Percentiles rank a stretch among this genome's conserved stretches.
Evolutionary conservation across 92 coral and sea anemone genomes (phyloP).

Genomic region (Galaxea fascicularis): DNA sequence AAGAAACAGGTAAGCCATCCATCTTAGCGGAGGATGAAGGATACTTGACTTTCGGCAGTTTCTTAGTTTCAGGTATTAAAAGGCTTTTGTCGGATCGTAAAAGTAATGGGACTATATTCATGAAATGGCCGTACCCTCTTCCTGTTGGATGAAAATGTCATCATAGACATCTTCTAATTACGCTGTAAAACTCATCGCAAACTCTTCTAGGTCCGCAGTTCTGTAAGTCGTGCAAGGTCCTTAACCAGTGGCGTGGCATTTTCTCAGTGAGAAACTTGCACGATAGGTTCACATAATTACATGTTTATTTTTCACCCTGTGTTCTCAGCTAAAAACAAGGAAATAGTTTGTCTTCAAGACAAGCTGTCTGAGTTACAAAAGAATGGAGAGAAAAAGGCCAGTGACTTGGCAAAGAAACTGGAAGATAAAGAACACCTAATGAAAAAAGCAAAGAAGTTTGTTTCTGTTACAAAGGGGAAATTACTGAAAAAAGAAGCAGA

Average conservation of each 20-base stretch:
- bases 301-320: background rate
- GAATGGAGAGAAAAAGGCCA: background rate
- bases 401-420: constrained; percentile 13
- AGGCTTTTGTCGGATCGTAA: too few relatives aligned
- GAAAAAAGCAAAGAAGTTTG: constrained; percentile 9
- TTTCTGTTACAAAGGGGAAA: background rate
- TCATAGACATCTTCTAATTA: too few relatives aligned
- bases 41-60: too few relatives aligned
- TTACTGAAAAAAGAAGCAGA: background rate
- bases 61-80: too few relatives aligned
- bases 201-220: too few relatives aligned
- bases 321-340: constrained; percentile 16
- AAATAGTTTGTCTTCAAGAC: constrained; percentile 6
- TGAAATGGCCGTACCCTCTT: too few relatives aligned
- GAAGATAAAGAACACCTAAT: constrained; percentile 12
- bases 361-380: constrained; percentile 7
- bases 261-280: too few relatives aligned
- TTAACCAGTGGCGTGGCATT: too few relatives aligned
- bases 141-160: too few relatives aligned
- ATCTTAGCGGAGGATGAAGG: background rate
- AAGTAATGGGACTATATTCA: too few relatives aligned
- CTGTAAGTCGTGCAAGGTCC: too few relatives aligned
- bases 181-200: too few relatives aligned
- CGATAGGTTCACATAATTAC: background rate
- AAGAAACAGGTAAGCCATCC: background rate